A percentile compares a stretch with the other conserved stretches of the same genome.
phyloP scores from a whole-genome alignment of 1,140 invertebrate genomes.

The Pomacea maculata region DNA sequence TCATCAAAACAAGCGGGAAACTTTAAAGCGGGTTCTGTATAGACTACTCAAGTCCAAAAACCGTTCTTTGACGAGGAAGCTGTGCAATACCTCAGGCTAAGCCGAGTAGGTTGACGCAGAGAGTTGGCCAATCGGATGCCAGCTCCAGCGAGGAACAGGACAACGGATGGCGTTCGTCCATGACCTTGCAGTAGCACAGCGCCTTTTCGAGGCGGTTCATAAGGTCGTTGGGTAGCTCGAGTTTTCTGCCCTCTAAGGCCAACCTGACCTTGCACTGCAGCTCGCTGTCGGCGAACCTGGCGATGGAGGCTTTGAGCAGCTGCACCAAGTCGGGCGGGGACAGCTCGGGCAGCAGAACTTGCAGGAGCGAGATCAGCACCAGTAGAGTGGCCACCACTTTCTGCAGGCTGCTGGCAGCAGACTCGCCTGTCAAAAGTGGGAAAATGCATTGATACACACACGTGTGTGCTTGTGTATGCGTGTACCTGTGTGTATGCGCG shows the following conservation, averaged over 20 bases:
- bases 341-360: slow-evolving; percentile 6
- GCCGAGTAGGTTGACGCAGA: slow-evolving; percentile 9
- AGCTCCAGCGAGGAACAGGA: slow-evolving; percentile 15
- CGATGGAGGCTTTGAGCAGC: neutral
- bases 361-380: slow-evolving; percentile 22
- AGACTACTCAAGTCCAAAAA: too few species aligned
- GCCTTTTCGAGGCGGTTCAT: neutral
- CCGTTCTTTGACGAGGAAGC: too few species aligned
- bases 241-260: too few species aligned
- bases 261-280: neutral
- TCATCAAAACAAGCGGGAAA: too few species aligned
- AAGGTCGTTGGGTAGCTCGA: neutral
- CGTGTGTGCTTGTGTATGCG: neutral
- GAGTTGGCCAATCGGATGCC: slow-evolving; percentile 19
- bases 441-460: neutral
- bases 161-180: slow-evolving; percentile 12
- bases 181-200: slow-evolving; percentile 9
- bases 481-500: too few species aligned
- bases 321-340: slow-evolving; percentile 3
- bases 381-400: slow-evolving; percentile 24
- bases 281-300: neutral
- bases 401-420: slow-evolving; percentile 14
- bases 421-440: slow-evolving; percentile 12
- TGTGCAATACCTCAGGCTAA: neutral
- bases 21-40: too few species aligned